Conservation (phyloP, 2,113 vertebrate genomes). For the Prunella fulvescens region DNA sequence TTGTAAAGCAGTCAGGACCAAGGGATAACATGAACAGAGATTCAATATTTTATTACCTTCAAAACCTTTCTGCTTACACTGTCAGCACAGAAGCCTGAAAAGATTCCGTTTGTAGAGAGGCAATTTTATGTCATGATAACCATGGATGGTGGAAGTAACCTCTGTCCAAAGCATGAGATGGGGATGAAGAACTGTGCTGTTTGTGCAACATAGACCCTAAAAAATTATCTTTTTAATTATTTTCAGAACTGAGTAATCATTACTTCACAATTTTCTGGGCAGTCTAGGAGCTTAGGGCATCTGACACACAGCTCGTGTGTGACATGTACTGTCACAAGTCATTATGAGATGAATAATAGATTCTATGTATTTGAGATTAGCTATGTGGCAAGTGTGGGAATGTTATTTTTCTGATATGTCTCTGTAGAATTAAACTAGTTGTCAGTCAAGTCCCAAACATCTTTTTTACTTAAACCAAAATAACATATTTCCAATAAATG, state of each 20-base stretch:
- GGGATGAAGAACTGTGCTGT: neutral
- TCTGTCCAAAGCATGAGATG: neutral
- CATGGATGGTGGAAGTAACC: neutral
- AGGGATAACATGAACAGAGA: neutral
- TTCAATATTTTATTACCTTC: neutral
- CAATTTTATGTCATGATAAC: neutral
- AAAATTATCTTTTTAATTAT: neutral
- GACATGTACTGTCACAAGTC: neutral
- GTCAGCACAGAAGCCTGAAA: neutral
- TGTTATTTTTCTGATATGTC: neutral
- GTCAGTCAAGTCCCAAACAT: neutral
- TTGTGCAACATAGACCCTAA: neutral
- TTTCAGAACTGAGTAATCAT: neutral
- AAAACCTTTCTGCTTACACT: neutral
- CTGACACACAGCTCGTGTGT: neutral
- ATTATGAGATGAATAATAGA: neutral
- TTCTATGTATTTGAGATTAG: neutral
- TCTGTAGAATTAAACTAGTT: neutral
- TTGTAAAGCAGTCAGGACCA: neutral
- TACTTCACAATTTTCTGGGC: neutral
- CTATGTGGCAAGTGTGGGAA: neutral
- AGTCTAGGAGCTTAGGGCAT: neutral
- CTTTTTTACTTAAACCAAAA: neutral
- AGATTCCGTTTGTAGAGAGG: neutral
- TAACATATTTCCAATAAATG: neutral